Evolutionary conservation across 2,888 invertebrate genomes (phyloP).

Genomic region (Masnerella sp.): DNA sequence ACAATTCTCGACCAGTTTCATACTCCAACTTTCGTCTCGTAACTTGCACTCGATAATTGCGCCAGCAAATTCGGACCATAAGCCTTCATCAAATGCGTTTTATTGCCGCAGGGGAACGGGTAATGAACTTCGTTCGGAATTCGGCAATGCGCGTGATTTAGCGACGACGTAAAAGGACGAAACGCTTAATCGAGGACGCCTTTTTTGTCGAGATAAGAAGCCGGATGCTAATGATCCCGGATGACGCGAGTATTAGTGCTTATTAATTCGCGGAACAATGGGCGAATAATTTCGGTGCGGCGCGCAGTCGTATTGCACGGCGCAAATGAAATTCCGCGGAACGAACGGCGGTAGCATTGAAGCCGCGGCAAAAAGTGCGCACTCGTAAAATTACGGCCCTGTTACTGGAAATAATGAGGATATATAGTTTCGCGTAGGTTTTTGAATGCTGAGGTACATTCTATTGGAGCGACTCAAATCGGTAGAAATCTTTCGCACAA

Average conservation of each 20-base stretch:
- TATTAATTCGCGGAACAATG: conserved; percentile 24
- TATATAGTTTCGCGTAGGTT: too few relatives aligned
- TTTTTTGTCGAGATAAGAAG: too few relatives aligned
- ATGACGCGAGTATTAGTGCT: not conserved
- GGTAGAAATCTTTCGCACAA: not conserved
- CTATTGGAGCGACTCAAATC: conserved; percentile 20
- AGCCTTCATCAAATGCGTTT: conserved; percentile 9
- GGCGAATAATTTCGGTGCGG: conserved; percentile 3
- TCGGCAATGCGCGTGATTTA: conserved; percentile 13
- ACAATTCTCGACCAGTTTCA: too few relatives aligned
- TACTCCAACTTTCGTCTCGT: too few relatives aligned
- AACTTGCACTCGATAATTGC: too few relatives aligned
- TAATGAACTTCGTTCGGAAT: conserved; percentile 23
- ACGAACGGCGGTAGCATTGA: conserved; percentile 1
- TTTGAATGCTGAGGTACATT: conserved; percentile 31
- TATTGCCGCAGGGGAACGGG: not conserved
- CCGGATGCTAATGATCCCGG: not conserved
- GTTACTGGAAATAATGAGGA: conserved; percentile 45
- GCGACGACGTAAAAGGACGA: not conserved
- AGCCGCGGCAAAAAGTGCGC: conserved; percentile 5
- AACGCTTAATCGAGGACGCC: not conserved
- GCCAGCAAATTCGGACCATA: conserved; percentile 3
- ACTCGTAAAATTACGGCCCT: conserved; percentile 39
- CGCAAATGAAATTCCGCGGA: conserved; percentile 17
- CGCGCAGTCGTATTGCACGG: not conserved